These are phyloP conservation scores for Xestia ashworthii DNA, from an alignment of 2,888 invertebrate species.

Conservation along the genomic window DNA sequence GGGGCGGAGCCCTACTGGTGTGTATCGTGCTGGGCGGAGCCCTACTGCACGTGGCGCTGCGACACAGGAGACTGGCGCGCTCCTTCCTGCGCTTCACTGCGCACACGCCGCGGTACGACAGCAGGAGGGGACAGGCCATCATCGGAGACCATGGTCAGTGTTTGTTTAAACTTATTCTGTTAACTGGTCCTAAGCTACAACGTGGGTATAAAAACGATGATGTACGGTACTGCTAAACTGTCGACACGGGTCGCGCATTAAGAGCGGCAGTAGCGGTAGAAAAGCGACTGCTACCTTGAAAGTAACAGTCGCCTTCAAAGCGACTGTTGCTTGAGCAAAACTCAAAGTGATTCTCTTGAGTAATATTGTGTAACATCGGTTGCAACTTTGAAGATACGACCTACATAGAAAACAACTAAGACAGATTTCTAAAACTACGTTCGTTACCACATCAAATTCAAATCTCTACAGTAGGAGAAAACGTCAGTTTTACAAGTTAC, in stretches of 20 bases:
- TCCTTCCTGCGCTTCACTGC: slow-evolving; percentile 94
- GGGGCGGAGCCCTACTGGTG: slow-evolving; percentile 72
- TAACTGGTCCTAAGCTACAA: not conserved
- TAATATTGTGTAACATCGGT: too few species aligned
- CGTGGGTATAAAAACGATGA: not conserved
- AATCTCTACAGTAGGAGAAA: not conserved
- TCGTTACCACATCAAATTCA: too few species aligned
- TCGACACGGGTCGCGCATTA: not conserved
- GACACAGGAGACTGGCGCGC: slow-evolving; percentile 94
- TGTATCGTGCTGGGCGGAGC: slow-evolving; percentile 89
- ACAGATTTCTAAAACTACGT: too few species aligned
- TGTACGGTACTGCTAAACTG: too few species aligned
- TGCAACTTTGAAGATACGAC: too few species aligned
- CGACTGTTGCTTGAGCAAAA: too few species aligned
- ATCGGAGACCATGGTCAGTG: slow-evolving; percentile 93
- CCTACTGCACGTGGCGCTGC: slow-evolving; percentile 91
- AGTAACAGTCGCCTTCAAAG: too few species aligned
- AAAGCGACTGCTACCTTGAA: too few species aligned
- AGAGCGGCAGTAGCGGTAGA: not conserved
- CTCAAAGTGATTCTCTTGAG: too few species aligned
- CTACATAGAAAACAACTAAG: too few species aligned
- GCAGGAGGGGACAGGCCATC: slow-evolving; percentile 96
- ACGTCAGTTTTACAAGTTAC: not conserved
- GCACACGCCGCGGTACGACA: slow-evolving; percentile 92
- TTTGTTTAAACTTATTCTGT: not conserved